Base-by-base conservation (phyloP, 37 sponge, comb jelly and placozoan species). In the Spongilla lacustris region DNA sequence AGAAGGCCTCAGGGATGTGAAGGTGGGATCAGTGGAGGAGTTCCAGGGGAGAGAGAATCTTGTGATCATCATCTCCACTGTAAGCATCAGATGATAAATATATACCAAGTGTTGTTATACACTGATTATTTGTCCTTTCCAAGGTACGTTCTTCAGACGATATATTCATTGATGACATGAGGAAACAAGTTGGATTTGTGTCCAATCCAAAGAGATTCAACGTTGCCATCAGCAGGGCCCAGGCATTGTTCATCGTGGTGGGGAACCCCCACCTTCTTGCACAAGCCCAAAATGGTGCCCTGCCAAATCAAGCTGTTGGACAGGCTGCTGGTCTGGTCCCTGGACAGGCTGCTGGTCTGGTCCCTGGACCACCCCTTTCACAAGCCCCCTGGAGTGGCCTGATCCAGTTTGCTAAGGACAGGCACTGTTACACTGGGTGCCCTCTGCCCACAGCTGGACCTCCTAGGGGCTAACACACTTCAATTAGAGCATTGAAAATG, bases 11-110 rank as follows among this genome's bases (percentile, higher is more conserved):
- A 73, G 36, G 24, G 84, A 38, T 24, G 80, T 90, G 21, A 84
- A 90, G 89, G 93, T 95, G 13, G 96, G 93, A 10, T 86, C 91
- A 32, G 93, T 95, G 41, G 96, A 95, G 74, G 93, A 95, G 71
- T 95, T 95, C 74, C 96, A 95, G 72, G 96, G 96, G 32, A 93
- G 93, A 72, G 96, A 95, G 85, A 72, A 85, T 21, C 67, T 50
- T 46, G 90, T 78, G 27, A 82, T 95, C 68, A 90, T 95, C 69
- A 83, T 95, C 23, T 92, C 96, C 25, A 95, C 93, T 50, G 96
- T 95, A 29, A 90, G 90, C 37, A 8, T 48, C 49, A 33, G 50
- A 84, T 75, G 67, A 78, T 3, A 41, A 38, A 1, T 13, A 8
- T 17, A 8, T 17, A 14, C 21, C 21, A 0, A 17, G 12, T 58